Conservation (phyloP, 2,888 invertebrate species). For the Isotomurus palustris region DNA sequence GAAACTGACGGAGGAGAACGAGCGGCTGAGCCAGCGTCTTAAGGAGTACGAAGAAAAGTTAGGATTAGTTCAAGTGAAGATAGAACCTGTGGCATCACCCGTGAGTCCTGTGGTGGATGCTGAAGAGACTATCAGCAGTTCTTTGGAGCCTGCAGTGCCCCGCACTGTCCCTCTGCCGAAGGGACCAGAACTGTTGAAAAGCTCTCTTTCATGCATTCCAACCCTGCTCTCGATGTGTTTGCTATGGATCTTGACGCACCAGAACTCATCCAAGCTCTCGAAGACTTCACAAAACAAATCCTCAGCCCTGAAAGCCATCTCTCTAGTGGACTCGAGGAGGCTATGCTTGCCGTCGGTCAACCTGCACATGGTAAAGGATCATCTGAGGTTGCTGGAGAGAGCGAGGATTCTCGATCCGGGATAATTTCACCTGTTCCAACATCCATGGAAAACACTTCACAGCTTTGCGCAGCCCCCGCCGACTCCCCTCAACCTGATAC, state of each 20-base stretch:
- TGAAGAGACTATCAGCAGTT: constrained; percentile 10
- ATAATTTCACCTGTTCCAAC: too few species aligned
- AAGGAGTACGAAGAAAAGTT: constrained; percentile 35
- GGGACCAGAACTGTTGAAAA: constrained; percentile 41
- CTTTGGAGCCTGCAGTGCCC: constrained; percentile 46
- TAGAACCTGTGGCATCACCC: not conserved
- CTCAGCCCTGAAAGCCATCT: constrained; percentile 13
- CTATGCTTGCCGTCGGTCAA: constrained; percentile 1
- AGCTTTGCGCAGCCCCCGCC: not conserved
- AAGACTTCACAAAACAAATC: constrained; percentile 38
- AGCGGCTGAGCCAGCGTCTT: constrained; percentile 23
- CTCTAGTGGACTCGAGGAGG: constrained; percentile 7
- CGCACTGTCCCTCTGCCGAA: constrained; percentile 46
- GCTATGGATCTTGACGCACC: constrained; percentile 41
- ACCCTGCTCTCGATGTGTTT: constrained; percentile 38
- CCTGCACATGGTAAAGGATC: too few species aligned
- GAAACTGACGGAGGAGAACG: constrained; percentile 34
- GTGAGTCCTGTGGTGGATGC: not conserved
- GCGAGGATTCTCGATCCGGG: constrained; percentile 1
- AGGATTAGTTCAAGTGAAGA: constrained; percentile 8
- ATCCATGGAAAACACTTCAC: not conserved
- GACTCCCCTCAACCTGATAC: not conserved
- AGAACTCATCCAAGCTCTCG: constrained; percentile 40
- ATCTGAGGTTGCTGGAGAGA: not conserved
- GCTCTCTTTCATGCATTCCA: constrained; percentile 33